Evolutionary conservation across 2,113 vertebrate species (phyloP), one percentile per base, ranked within the genome.

Genomic region (Bucco capensis): DNA sequence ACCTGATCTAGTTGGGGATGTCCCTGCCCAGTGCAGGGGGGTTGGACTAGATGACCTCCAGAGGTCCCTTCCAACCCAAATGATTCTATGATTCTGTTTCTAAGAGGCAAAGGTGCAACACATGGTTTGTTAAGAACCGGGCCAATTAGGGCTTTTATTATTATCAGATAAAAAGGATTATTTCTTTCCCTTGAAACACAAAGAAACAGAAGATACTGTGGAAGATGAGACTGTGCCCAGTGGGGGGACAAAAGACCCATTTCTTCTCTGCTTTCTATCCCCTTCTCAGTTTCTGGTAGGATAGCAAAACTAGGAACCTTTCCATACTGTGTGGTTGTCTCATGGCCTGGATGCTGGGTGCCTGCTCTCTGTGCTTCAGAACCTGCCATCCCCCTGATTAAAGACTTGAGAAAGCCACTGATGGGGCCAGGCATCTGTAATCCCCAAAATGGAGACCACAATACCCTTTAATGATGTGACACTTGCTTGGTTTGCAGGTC

Each of bases 361-460:
- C 2, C 24, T 22, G 10, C 8, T 61, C 4, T n/a, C 67, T 80
- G 30, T 51, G 23, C 11, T 61, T 18, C 38, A 58, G 27, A 42
- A 31, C 12, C 19, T 73, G 16, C 17, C 19, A 38, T 19, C 1
- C 22, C 37, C 23, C 4, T 1, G 1, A 9, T 60, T 65, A 51
- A 51, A 50, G 65, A 72, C 7, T 12, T 3, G 2, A 49, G 30
- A 58, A 70, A 77, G 22, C 14, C 64, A 19, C 42, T 35, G 25
- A 21, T 28, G 19, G 14, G 53, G 27, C 28, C 8, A 3, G 1
- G 8, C 7, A 0, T 30, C 35, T 9, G 27, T 30, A 61, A 47
- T 3, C 23, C 33, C 62, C 67, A 66, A 57, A 75, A 53, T 3
- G 1, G 62, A 70, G 37, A n/a, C 57, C 8, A 5, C 0, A 0